Percentiles rank a stretch among this genome's conserved stretches.
Evolutionary conservation across 2,113 vertebrate species (phyloP).

Genomic region (Sturnira hondurensis): DNA sequence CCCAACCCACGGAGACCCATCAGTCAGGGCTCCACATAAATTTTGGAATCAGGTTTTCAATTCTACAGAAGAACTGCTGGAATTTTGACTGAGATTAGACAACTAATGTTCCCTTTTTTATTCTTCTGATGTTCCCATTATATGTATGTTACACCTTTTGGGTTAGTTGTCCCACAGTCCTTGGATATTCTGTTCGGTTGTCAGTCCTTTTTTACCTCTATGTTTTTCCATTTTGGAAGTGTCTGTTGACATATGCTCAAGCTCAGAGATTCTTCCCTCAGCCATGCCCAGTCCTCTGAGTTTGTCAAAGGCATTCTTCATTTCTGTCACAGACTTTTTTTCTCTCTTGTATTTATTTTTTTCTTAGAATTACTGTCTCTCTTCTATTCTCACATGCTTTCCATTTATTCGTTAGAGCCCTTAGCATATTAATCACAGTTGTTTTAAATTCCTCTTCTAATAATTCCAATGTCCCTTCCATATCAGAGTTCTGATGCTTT

Average conservation of each 20-base stretch:
- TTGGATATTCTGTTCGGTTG: neutral
- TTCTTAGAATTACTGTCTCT: neutral
- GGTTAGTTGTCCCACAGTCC: neutral
- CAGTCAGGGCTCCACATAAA: neutral
- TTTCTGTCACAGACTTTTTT: neutral
- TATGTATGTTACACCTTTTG: neutral
- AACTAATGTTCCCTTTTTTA: neutral
- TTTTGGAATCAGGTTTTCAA: neutral
- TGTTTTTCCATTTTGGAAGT: neutral
- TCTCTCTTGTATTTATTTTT: neutral
- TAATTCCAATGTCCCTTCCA: neutral
- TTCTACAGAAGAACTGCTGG: neutral
- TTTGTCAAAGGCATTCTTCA: neutral
- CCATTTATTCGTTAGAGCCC: neutral
- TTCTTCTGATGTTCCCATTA: neutral
- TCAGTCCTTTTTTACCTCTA: neutral
- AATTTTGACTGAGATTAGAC: neutral
- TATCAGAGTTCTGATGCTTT: neutral
- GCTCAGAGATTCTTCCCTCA: neutral
- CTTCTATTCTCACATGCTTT: neutral
- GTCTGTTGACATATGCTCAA: neutral
- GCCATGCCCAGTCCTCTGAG: neutral
- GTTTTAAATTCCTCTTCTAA: neutral
- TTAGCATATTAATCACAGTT: neutral
- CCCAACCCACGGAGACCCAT: too few species aligned